Evolutionary conservation across 2,888 invertebrate species (phyloP).

Genomic region (Hyposoter didymator): DNA sequence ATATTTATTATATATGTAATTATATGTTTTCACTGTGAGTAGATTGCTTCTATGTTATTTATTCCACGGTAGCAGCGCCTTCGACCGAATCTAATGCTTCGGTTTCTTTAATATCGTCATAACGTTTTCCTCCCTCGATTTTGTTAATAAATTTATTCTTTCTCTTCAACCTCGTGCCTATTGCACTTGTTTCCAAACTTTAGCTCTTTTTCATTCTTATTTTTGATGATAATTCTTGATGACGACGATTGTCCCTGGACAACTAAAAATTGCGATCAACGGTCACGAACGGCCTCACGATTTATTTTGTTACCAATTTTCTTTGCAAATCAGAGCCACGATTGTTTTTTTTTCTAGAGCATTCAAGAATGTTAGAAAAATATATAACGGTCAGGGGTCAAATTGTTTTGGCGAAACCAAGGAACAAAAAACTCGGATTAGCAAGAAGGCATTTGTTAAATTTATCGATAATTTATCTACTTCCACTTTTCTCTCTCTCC

Average conservation of each 20-base stretch:
- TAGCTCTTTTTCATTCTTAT: background rate
- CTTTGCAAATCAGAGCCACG: background rate
- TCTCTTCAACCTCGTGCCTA: conserved; percentile 35
- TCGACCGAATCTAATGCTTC: conserved; percentile 31
- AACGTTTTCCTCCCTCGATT: conserved; percentile 1
- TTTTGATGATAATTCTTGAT: background rate
- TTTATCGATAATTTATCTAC: background rate
- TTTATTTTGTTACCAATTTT: background rate
- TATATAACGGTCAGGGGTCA: background rate
- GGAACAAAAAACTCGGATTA: background rate
- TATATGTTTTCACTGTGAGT: conserved; percentile 29
- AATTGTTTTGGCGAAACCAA: background rate
- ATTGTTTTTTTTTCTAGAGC: background rate
- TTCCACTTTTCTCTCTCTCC: background rate
- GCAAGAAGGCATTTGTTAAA: background rate
- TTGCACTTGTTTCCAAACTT: conserved; percentile 15
- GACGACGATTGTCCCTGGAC: conserved; percentile 12
- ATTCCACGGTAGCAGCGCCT: conserved; percentile 17
- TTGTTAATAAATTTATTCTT: conserved; percentile 2
- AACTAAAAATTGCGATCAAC: conserved; percentile 18
- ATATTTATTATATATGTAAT: conserved; percentile 34
- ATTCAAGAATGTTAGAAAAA: background rate
- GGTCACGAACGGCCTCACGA: background rate
- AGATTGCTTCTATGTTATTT: conserved; percentile 33
- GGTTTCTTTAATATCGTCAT: conserved; percentile 20